A percentile compares a stretch with the other conserved stretches of the same genome.
These are phyloP conservation scores for Cynodonichthys magdalenae DNA, from an alignment of 2,797 vertebrate genomes.

Conservation along the genomic window DNA sequence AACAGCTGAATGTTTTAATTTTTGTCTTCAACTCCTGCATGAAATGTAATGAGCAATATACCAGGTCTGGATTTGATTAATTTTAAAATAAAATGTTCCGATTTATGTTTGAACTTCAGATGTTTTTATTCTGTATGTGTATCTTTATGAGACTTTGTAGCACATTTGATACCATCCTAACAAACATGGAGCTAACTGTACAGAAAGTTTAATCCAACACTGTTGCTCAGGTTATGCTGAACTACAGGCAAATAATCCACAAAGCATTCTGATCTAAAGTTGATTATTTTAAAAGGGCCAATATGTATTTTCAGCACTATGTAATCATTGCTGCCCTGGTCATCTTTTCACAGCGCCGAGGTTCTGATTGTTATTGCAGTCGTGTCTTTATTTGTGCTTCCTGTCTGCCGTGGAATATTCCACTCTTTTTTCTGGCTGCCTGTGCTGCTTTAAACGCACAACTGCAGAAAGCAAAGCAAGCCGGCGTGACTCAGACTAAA, in stretches of 20 bases:
- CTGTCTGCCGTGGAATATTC: conserved; percentile 47
- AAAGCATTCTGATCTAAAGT: neutral
- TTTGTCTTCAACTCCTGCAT: no score
- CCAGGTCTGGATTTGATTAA: no score
- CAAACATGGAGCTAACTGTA: no score
- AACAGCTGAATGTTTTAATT: no score
- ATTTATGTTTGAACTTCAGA: no score
- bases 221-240: no score
- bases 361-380: conserved; percentile 5
- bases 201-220: no score
- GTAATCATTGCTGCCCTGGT: neutral
- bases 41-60: no score
- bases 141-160: no score
- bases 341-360: neutral
- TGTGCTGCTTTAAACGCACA: conserved; percentile 22
- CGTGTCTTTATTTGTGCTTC: neutral
- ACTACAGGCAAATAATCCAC: neutral
- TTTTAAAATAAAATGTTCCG: no score
- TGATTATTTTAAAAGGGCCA: neutral
- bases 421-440: conserved; percentile 17
- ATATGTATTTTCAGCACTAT: neutral
- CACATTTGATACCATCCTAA: no score
- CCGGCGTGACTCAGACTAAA: conserved; percentile 49
- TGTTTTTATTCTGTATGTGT: no score
- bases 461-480: conserved; percentile 43